Evolutionary conservation across 2,797 vertebrate genomes (phyloP).

Genomic region (Myripristis murdjan): DNA sequence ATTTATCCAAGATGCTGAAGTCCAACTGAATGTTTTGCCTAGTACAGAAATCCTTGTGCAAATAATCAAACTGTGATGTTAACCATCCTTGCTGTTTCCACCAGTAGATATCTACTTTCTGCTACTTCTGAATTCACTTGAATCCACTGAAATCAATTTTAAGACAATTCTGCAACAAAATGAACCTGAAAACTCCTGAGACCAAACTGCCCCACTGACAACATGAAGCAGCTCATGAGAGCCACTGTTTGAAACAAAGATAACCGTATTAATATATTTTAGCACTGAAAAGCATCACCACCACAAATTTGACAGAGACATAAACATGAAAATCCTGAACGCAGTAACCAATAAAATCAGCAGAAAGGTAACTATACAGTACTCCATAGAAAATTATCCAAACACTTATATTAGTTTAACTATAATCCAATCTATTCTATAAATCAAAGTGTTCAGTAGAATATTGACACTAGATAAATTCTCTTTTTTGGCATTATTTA

Average conservation of each 20-base stretch:
- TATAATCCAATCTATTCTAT: slow-evolving; percentile 63
- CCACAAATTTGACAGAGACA: slow-evolving; percentile 61
- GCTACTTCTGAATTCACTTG: slow-evolving; percentile 24
- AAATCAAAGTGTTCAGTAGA: slow-evolving; percentile 67
- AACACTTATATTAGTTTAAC: slow-evolving; percentile 62
- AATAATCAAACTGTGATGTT: slow-evolving; percentile 45
- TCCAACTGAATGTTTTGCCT: slow-evolving; percentile 46
- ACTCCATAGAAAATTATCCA: slow-evolving; percentile 58
- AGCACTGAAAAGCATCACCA: slow-evolving; percentile 68
- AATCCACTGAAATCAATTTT: slow-evolving; percentile 19
- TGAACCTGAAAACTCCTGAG: slow-evolving; percentile 33
- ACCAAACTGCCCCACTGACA: slow-evolving; percentile 56
- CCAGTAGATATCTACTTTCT: slow-evolving; percentile 10
- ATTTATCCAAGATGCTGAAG: slow-evolving; percentile 40
- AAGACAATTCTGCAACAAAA: slow-evolving; percentile 36
- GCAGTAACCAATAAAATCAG: slow-evolving; percentile 63
- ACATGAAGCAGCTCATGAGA: slow-evolving; percentile 60
- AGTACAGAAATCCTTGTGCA: slow-evolving; percentile 56
- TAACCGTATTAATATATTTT: slow-evolving; percentile 62
- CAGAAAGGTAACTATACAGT: slow-evolving; percentile 63
- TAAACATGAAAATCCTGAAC: slow-evolving; percentile 64
- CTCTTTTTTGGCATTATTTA: slow-evolving; percentile 88
- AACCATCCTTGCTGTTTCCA: slow-evolving; percentile 34
- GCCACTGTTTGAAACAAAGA: slow-evolving; percentile 65
- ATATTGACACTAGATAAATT: slow-evolving; percentile 74